Base-by-base conservation (phyloP, 1,140 invertebrate species). In the Agrilus planipennis region DNA sequence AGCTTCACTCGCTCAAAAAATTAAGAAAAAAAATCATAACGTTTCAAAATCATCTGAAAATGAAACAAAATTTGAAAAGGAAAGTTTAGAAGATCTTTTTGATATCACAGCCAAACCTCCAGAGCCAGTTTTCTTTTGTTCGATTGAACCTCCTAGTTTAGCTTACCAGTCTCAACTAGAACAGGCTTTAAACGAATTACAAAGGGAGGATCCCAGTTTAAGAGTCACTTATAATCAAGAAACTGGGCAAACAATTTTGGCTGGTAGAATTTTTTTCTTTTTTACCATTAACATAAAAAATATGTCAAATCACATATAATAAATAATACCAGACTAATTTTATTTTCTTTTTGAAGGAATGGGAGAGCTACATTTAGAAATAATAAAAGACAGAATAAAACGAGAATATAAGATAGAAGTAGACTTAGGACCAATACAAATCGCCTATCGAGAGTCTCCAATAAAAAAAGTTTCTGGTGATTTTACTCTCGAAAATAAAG, bases 291-390 rank as follows among this genome's bases (percentile, higher is more conserved):
- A n/a, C n/a, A n/a, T n/a, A n/a, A n/a, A n/a, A n/a, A n/a, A n/a
- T n/a, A n/a, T n/a, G n/a, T n/a, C n/a, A 41, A 32, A 2, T 42
- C 17, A 20, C 27, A 14, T 32, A 9, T 34, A 2, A 7, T 37
- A 17, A 37, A 19, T 18, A 17, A 5, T 12, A 40, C 17, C 12
- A n/a, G n/a, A n/a, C n/a, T n/a, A n/a, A n/a, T n/a, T n/a, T n/a
- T n/a, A n/a, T n/a, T n/a, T n/a, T n/a, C n/a, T n/a, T 46, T 34
- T 51, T 49, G 29, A 42, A 73, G 81, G 88, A 12, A 98, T 98
- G 93, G 95, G 95, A 5, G 92, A 99, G 66, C 68, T 99, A 3
- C 94, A 99, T 63, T 69, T 99, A 41, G 92, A 98, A 52, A 84
- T 98, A 31, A 84, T 98, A 22, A 85, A 85, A 53, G 84, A 93